Percentiles rank a stretch among this genome's conserved stretches.
Evolutionary conservation across 2,113 vertebrate genomes (phyloP).

Genomic region (Coregonus clupeaformis): DNA sequence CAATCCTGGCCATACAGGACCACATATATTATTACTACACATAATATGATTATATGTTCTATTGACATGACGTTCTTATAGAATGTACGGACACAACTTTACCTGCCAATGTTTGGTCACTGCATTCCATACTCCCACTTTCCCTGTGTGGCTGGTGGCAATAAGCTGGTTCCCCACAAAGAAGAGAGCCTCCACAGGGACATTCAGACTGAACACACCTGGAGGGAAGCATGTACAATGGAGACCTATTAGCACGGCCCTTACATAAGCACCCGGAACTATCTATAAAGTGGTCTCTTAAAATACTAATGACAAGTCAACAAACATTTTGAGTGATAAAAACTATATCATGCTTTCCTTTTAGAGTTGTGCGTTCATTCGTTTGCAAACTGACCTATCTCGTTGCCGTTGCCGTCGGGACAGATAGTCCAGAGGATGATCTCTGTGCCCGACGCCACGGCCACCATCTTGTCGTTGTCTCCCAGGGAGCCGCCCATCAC

Average conservation of each 20-base stretch:
- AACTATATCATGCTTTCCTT: too few species aligned
- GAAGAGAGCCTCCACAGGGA: conserved; percentile 88
- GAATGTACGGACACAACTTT: too few species aligned
- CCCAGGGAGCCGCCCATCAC: conserved; percentile 83
- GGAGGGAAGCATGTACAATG: neutral
- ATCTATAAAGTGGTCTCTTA: too few species aligned
- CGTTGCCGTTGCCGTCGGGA: conserved; percentile 81
- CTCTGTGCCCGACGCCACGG: conserved; percentile 80
- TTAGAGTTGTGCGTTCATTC: too few species aligned
- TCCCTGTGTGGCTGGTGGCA: conserved; percentile 89
- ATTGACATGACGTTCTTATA: too few species aligned
- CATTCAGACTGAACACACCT: conserved; percentile 89
- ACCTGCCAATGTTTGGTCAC: conserved; percentile 98
- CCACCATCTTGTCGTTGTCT: conserved; percentile 93
- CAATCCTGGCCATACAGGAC: neutral
- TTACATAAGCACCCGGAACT: neutral
- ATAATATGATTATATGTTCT: too few species aligned
- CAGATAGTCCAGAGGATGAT: conserved; percentile 90
- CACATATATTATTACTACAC: neutral
- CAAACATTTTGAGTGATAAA: too few species aligned
- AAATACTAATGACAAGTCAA: too few species aligned
- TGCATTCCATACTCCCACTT: conserved; percentile 92
- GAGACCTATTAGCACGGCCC: neutral
- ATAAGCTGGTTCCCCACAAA: conserved; percentile 93
- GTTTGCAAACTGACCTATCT: conserved; percentile 76